Evolutionary conservation across 92 coral and sea anemone genomes (phyloP).

Genomic region (Meandrina meandrites): DNA sequence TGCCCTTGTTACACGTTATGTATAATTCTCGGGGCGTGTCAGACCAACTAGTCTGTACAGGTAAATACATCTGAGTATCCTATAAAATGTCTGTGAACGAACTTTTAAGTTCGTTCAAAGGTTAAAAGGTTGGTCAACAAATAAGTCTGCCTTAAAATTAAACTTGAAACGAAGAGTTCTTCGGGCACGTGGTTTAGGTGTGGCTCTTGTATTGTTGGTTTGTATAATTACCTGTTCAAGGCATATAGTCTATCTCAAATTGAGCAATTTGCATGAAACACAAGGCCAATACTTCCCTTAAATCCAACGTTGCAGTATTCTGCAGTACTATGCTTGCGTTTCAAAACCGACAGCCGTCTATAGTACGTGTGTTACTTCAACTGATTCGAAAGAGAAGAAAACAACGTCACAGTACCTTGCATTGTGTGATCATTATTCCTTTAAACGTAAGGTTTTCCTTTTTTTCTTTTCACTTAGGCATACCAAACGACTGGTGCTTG

Average conservation of each 20-base stretch:
- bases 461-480: conserved; percentile 39
- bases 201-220: not conserved
- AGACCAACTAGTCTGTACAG: not conserved
- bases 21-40: not conserved
- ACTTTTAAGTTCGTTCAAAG: too few species aligned
- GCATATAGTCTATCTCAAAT: not conserved
- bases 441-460: not conserved
- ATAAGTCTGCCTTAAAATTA: not conserved
- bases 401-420: not conserved
- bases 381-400: too few species aligned
- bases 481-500: conserved; percentile 90
- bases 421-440: not conserved
- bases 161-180: not conserved
- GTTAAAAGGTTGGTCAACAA: not conserved
- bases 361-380: too few species aligned
- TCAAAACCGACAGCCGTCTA: too few species aligned
- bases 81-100: not conserved
- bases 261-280: not conserved
- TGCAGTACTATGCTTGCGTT: too few species aligned
- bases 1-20: not conserved
- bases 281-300: not conserved
- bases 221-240: not conserved
- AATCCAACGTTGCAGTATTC: too few species aligned
- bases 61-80: not conserved
- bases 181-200: not conserved